Conservation (phyloP, 2,113 vertebrate species). For the Nipponia nippon region DNA sequence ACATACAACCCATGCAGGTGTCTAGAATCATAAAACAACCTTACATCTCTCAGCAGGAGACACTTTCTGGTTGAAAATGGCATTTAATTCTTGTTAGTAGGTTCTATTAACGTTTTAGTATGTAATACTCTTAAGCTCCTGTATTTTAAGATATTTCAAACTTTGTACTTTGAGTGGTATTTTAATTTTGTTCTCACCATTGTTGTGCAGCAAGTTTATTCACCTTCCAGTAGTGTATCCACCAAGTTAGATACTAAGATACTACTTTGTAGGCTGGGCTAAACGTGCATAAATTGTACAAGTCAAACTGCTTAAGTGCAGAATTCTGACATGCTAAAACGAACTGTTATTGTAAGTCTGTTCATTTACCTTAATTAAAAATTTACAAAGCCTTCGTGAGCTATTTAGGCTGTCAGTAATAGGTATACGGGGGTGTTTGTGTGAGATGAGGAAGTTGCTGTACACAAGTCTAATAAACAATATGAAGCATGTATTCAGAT, state of each 20-base stretch:
- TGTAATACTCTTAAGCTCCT: not conserved
- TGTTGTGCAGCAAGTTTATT: not conserved
- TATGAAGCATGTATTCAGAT: not conserved
- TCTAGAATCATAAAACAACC: not conserved
- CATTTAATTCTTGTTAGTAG: slow-evolving; percentile 10
- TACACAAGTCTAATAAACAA: not conserved
- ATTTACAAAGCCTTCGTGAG: slow-evolving; percentile 38
- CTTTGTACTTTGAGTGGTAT: not conserved
- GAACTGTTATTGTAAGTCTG: not conserved
- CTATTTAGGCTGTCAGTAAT: not conserved
- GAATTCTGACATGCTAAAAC: slow-evolving; percentile 9
- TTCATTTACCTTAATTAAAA: slow-evolving; percentile 66
- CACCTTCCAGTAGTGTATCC: not conserved
- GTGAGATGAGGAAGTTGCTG: not conserved
- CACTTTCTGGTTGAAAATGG: not conserved
- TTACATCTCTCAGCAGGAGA: not conserved
- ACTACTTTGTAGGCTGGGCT: not conserved
- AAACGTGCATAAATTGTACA: not conserved
- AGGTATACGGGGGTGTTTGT: not conserved
- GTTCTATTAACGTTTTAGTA: not conserved
- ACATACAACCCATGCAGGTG: not conserved
- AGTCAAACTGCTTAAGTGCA: slow-evolving; percentile 1
- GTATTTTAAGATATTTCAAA: not conserved
- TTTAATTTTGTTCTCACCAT: not conserved
- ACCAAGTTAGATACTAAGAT: not conserved